A percentile compares a stretch with the other conserved stretches of the same genome.
These are phyloP conservation scores for Drosophila fuyamai DNA, from an alignment of 1,140 invertebrate genomes.

Conservation along the genomic window DNA sequence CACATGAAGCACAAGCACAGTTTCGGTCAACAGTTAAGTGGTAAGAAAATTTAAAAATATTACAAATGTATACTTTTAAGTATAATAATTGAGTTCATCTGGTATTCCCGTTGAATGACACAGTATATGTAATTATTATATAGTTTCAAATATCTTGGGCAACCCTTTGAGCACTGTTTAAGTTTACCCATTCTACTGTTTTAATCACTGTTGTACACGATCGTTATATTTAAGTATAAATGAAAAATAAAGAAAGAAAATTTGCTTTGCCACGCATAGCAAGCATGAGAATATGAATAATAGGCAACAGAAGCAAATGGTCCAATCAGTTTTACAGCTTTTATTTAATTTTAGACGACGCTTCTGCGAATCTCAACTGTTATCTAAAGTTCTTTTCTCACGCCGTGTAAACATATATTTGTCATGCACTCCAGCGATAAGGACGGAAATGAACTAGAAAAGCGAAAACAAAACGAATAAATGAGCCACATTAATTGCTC, in stretches of 20 bases:
- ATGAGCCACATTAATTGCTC: slow-evolving; percentile 66
- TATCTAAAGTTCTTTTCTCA: slow-evolving; percentile 22
- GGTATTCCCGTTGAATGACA: no score
- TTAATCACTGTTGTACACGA: background rate
- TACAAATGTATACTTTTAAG: background rate
- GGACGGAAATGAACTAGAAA: slow-evolving; percentile 14
- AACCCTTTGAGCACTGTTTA: no score
- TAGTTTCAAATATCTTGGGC: no score
- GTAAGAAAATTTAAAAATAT: background rate
- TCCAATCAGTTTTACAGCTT: slow-evolving; percentile 26
- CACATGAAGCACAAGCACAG: slow-evolving; percentile 18
- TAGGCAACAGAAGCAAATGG: background rate
- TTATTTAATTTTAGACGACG: slow-evolving; percentile 62
- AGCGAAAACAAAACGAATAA: slow-evolving; percentile 46
- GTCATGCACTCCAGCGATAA: slow-evolving; percentile 18
- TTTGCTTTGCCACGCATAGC: no score
- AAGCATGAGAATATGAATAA: background rate
- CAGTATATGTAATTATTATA: no score
- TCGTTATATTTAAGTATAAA: slow-evolving; percentile 42
- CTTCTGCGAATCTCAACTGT: slow-evolving; percentile 8
- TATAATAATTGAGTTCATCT: no score
- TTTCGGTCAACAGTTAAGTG: background rate
- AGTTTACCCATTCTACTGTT: background rate
- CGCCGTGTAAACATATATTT: slow-evolving; percentile 11
- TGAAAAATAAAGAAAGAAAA: slow-evolving; percentile 17